phyloP scores from a whole-genome alignment of 2,113 vertebrate species.

The Engystomops pustulosus region DNA sequence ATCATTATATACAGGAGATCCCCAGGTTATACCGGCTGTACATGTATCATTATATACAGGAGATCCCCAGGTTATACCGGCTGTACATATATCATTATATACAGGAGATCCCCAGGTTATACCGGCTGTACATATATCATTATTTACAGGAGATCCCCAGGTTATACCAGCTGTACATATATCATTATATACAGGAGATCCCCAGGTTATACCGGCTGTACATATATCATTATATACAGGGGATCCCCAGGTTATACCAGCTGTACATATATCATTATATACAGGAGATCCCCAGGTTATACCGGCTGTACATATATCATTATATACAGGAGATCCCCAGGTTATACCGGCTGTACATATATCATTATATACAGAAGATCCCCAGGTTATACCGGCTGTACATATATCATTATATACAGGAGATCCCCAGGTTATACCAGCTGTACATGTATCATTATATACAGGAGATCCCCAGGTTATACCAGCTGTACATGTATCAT shows the following conservation, averaged over 20 bases:
- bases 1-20: neutral
- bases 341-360: conserved; percentile 5
- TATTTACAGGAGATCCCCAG: too few species aligned
- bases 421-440: conserved; percentile 2
- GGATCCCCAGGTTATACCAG: conserved; percentile 2
- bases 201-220: neutral
- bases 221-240: too few species aligned
- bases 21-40: neutral
- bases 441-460: neutral
- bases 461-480: conserved; percentile 3
- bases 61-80: conserved; percentile 1
- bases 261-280: conserved; percentile 1
- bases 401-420: too few species aligned
- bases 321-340: too few species aligned
- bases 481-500: neutral
- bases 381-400: neutral
- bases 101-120: conserved; percentile 3
- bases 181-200: neutral
- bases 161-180: conserved; percentile 6
- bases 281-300: conserved; percentile 3
- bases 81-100: conserved; percentile 1
- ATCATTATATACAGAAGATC: neutral
- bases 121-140: neutral
- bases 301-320: neutral
- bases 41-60: too few species aligned